Evolutionary conservation across 2,888 invertebrate genomes (phyloP), one percentile per base, ranked within the genome.

Genomic region (Mesopsocus fuscifrons): DNA sequence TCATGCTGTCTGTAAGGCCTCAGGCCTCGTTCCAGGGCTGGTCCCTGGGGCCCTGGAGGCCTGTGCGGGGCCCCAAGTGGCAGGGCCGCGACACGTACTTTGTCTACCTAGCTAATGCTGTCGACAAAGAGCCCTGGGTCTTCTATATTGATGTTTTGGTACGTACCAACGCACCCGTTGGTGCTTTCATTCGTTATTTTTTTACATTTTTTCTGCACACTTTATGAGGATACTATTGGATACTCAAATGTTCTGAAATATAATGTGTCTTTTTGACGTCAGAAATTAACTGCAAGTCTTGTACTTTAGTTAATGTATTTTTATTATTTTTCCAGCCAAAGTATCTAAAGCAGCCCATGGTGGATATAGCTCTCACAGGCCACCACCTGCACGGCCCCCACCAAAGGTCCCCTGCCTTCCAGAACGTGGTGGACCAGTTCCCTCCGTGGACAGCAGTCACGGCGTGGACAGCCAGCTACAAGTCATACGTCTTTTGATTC

Each of bases 381-480:
- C 77, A 77, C 51, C 66, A 67, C 52, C 57, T 71, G 48, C 68
- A 71, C 57, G 67, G 69, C 30, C 59, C 67, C 45, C 60, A 64
- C 45, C 66, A 68, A 56, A 61, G 60, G 41, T 65, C 71, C 6
- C 53, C 60, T 30, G 53, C 65, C 47, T 63, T 78, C 53, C 61
- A 64, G 45, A 55, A 61, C 31, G 67, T 77, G 49, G 59, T 76
- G 48, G 55, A 54, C 11, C 64, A 70, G 51, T 71, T 78, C 55
- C 79, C 80, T 26, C 53, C 62, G 1, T 73, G 74, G 74, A 66
- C 72, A 22, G 74, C 76, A 17, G 63, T 72, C 43, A 71, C 72
- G 26, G 73, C 73, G 48, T 80, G 80, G 80, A 72, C 72, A 45
- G 72, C 77, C 2, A 69, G 74, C 41, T 72, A 76, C 55, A 73